Conservation (phyloP, 2,888 invertebrate species). For the Cheilosia impressa region DNA sequence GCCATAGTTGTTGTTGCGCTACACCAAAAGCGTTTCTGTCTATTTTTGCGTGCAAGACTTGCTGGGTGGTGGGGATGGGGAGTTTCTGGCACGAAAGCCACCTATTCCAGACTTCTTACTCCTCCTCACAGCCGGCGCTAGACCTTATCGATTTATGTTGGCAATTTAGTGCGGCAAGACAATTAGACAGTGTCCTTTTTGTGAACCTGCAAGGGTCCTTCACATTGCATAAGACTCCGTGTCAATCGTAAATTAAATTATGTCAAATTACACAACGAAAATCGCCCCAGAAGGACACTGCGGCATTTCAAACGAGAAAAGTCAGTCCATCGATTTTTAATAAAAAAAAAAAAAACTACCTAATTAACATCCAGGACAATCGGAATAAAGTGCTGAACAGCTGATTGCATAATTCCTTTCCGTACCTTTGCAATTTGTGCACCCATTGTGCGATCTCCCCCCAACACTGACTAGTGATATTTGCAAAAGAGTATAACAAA, state of each 20-base stretch:
- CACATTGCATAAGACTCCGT: slow-evolving; percentile 66
- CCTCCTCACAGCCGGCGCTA: slow-evolving; percentile 19
- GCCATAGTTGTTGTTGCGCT: slow-evolving; percentile 18
- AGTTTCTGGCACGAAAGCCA: slow-evolving; percentile 11
- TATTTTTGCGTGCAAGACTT: slow-evolving; percentile 38
- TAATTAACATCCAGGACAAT: slow-evolving; percentile 64
- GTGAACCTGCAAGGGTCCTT: neutral
- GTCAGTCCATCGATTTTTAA: slow-evolving; percentile 68
- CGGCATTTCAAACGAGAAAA: slow-evolving; percentile 58
- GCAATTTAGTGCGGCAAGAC: slow-evolving; percentile 27
- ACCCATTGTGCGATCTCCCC: slow-evolving; percentile 24
- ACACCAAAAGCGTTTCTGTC: neutral
- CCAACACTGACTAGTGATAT: slow-evolving; percentile 16
- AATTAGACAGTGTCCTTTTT: slow-evolving; percentile 8
- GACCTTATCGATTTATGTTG: slow-evolving; percentile 65
- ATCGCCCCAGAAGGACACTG: slow-evolving; percentile 70
- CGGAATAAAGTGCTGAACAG: slow-evolving; percentile 50
- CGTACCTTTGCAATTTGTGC: slow-evolving; percentile 11
- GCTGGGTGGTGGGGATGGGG: slow-evolving; percentile 8
- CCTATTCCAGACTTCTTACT: slow-evolving; percentile 38
- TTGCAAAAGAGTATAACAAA: neutral
- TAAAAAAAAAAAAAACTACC: slow-evolving; percentile 28
- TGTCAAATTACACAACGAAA: slow-evolving; percentile 71
- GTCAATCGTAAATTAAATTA: slow-evolving; percentile 56
- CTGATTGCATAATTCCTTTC: slow-evolving; percentile 71